Percentiles rank a stretch among this genome's conserved stretches.
Evolutionary conservation across 2,797 vertebrate genomes (phyloP).

Genomic region (Gastrophryne carolinensis): DNA sequence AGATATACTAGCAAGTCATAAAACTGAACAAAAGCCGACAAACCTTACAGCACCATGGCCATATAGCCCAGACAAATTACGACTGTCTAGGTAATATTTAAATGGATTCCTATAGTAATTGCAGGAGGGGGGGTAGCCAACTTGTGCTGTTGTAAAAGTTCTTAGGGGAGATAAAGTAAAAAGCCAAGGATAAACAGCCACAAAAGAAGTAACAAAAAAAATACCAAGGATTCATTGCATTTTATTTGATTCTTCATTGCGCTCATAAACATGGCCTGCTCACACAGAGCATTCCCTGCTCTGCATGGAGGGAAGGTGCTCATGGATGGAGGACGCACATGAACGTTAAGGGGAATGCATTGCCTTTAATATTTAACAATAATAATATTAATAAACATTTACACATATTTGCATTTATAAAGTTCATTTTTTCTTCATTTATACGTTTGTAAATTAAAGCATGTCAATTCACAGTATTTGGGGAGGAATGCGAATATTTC

Average conservation of each 20-base stretch:
- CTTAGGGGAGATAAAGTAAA: constrained; percentile 72
- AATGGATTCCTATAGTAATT: constrained; percentile 88
- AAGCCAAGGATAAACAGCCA: constrained; percentile 73
- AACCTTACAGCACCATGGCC: constrained; percentile 84
- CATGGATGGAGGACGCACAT: constrained; percentile 76
- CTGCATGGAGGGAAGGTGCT: constrained; percentile 72
- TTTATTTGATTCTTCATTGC: constrained; percentile 76
- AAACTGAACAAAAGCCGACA: constrained; percentile 98
- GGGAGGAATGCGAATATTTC: constrained; percentile 62
- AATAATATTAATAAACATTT: constrained; percentile 83
- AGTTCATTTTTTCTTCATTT: constrained; percentile 56
- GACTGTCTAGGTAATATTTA: constrained; percentile 88
- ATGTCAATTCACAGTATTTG: constrained; percentile 80
- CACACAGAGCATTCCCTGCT: constrained; percentile 80
- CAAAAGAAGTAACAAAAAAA: constrained; percentile 66
- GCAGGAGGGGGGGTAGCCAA: constrained; percentile 70
- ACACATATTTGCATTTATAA: constrained; percentile 79
- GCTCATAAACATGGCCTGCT: constrained; percentile 76
- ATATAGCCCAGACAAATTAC: constrained; percentile 81
- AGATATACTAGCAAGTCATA: constrained; percentile 97
- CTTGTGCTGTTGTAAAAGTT: constrained; percentile 78
- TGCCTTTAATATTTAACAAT: constrained; percentile 74
- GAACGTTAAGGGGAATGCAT: constrained; percentile 77
- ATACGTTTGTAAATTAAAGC: constrained; percentile 63
- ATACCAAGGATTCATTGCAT: constrained; percentile 75